Evolutionary conservation across 2,888 invertebrate genomes (phyloP).

Genomic region (Allophyes oxyacanthae): DNA sequence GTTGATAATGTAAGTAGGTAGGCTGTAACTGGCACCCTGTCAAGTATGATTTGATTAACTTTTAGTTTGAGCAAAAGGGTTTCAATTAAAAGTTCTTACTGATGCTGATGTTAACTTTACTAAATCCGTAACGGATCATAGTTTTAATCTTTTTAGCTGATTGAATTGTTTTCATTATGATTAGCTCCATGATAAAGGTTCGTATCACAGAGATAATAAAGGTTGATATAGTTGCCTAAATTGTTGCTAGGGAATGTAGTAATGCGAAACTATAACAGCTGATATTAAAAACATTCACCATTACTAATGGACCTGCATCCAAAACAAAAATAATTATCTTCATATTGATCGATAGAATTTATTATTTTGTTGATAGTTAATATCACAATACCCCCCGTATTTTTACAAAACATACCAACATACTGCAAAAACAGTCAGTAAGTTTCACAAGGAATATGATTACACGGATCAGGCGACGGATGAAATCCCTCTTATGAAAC

Average conservation of each 20-base stretch:
- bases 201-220: background rate
- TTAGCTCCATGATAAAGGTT: conserved; percentile 19
- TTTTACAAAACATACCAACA: too few species aligned
- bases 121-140: conserved; percentile 11
- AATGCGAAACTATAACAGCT: too few species aligned
- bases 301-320: too few species aligned
- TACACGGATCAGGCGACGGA: conserved; percentile 28
- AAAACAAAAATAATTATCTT: too few species aligned
- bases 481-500: conserved; percentile 57
- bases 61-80: conserved; percentile 15
- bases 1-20: background rate
- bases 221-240: background rate
- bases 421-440: too few species aligned
- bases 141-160: conserved; percentile 20
- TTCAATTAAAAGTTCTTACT: conserved; percentile 44
- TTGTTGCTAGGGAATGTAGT: too few species aligned
- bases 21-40: background rate
- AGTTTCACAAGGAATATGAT: conserved; percentile 20
- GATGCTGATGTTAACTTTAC: conserved; percentile 43
- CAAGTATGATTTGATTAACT: conserved; percentile 7
- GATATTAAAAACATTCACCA: too few species aligned
- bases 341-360: too few species aligned
- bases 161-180: conserved; percentile 24
- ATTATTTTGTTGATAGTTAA: too few species aligned
- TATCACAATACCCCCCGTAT: too few species aligned